Conservation (phyloP, 64 coral and sea anemone genomes). For the Platygyra sinensis region DNA sequence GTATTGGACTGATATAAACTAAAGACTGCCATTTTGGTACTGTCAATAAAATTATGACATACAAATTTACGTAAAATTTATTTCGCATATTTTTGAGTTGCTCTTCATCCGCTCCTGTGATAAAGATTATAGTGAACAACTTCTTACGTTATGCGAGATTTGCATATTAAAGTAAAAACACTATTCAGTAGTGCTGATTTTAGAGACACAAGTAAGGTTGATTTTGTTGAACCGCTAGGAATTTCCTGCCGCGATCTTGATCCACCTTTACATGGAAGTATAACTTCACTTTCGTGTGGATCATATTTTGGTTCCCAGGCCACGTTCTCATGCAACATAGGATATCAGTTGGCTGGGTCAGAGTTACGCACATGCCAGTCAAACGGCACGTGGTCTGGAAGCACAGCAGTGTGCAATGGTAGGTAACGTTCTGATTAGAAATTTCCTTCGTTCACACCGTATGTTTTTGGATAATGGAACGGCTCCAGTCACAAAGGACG, state of each 20-base stretch:
- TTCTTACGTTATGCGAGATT: too few relatives aligned
- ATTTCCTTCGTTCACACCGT: neutral
- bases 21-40: too few relatives aligned
- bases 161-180: too few relatives aligned
- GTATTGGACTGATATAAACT: too few relatives aligned
- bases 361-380: constrained; percentile 11
- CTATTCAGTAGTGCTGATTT: neutral
- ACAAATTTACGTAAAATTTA: too few relatives aligned
- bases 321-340: constrained; percentile 11
- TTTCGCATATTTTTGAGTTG: too few relatives aligned
- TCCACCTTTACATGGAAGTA: neutral
- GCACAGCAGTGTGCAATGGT: constrained; percentile 25
- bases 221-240: neutral
- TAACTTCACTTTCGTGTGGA: constrained; percentile 9
- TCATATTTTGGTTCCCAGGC: constrained; percentile 3
- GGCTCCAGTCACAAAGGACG: too few relatives aligned
- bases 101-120: too few relatives aligned
- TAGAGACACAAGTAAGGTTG: neutral
- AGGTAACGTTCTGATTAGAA: neutral
- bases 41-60: too few relatives aligned
- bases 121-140: too few relatives aligned
- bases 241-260: neutral
- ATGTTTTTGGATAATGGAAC: too few relatives aligned
- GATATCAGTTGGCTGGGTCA: constrained; percentile 46
- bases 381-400: constrained; percentile 57